phyloP scores from a whole-genome alignment of 2,113 vertebrate genomes.

The Macquaria ambigua region DNA sequence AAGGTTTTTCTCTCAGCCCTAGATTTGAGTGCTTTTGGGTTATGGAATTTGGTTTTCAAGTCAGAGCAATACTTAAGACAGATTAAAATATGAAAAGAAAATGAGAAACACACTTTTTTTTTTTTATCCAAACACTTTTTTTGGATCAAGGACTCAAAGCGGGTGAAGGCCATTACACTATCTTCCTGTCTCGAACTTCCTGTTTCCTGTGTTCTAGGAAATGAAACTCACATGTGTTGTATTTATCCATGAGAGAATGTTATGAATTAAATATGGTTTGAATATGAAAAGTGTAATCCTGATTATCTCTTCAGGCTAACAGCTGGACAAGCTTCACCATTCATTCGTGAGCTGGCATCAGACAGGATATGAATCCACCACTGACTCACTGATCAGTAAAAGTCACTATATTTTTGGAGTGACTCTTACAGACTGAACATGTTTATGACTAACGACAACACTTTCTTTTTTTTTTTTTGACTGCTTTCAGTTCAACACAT shows the following conservation, averaged over 20 bases:
- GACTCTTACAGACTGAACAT: neutral
- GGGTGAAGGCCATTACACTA: slow-evolving; percentile 32
- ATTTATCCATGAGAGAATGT: slow-evolving; percentile 48
- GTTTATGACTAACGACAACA: neutral
- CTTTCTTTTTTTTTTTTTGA: neutral
- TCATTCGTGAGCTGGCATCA: slow-evolving; percentile 18
- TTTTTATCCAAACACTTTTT: slow-evolving; percentile 37
- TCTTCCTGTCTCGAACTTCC: slow-evolving; percentile 64
- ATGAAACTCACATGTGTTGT: slow-evolving; percentile 56
- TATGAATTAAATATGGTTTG: slow-evolving; percentile 29
- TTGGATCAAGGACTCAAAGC: neutral
- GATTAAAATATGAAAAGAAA: neutral
- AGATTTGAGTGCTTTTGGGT: slow-evolving; percentile 3
- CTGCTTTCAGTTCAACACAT: neutral
- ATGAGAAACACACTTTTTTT: slow-evolving; percentile 27
- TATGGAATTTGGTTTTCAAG: slow-evolving; percentile 5
- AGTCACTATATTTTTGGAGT: neutral
- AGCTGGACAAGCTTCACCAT: slow-evolving; percentile 1
- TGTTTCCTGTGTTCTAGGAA: slow-evolving; percentile 69
- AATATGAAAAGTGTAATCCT: slow-evolving; percentile 19
- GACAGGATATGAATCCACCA: slow-evolving; percentile 39
- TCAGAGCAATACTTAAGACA: neutral
- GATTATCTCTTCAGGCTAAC: neutral
- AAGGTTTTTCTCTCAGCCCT: neutral
- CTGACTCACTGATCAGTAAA: slow-evolving; percentile 18